phyloP scores from a whole-genome alignment of 92 coral and sea anemone genomes.

The Galaxea fascicularis region DNA sequence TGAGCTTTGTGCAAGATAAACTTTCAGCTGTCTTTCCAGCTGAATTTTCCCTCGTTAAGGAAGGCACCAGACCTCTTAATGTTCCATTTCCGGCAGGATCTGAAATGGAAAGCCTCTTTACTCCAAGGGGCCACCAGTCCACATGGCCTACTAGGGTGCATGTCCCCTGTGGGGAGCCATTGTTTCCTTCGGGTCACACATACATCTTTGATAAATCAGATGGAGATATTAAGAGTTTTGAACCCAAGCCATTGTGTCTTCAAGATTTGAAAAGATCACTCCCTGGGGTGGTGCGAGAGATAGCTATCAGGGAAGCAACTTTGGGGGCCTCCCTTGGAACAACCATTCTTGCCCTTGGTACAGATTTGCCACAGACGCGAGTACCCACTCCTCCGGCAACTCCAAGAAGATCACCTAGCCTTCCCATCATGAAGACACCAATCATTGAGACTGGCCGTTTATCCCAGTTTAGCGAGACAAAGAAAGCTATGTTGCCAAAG shows the following conservation, averaged over 20 bases:
- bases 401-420: constrained; percentile 71
- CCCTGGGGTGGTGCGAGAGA: constrained; percentile 91
- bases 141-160: constrained; percentile 59
- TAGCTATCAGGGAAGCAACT: constrained; percentile 89
- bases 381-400: constrained; percentile 86
- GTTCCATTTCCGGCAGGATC: constrained; percentile 81
- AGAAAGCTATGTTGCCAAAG: constrained; percentile 60
- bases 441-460: constrained; percentile 32
- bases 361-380: constrained; percentile 77
- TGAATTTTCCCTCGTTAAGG: constrained; percentile 56
- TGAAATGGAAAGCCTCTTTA: constrained; percentile 48
- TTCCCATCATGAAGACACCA: constrained; percentile 48
- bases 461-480: constrained; percentile 38
- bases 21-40: constrained; percentile 74
- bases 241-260: constrained; percentile 70
- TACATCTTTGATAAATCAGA: constrained; percentile 65
- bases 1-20: constrained; percentile 59
- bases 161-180: constrained; percentile 77
- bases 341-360: constrained; percentile 84
- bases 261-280: constrained; percentile 83
- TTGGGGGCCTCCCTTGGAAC: constrained; percentile 90
- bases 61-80: constrained; percentile 17
- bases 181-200: constrained; percentile 51
- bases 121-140: constrained; percentile 48
- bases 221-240: constrained; percentile 53